Base-by-base conservation (phyloP, 2,888 invertebrate species). In the Pristionchus entomophagus region DNA sequence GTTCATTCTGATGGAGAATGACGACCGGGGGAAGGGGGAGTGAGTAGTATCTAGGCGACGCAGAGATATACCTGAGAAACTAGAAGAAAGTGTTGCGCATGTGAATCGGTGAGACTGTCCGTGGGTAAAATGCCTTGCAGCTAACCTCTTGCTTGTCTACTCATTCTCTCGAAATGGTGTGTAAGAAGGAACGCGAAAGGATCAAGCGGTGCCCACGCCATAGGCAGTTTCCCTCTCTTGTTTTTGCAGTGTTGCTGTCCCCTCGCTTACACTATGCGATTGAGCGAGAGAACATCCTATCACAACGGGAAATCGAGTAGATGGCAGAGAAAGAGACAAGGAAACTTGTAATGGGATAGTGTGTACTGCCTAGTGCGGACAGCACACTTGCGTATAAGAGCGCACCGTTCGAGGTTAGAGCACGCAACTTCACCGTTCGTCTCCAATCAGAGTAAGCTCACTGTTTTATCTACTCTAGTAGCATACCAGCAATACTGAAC, bases 321-420 rank as follows among this genome's bases (percentile, higher is more conserved):
- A 65, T 29, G 19, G 12, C 22, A 65, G 65, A 65, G 65, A 65
- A 65, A 65, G 35, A 35, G 65, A 65, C n/a, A n/a, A 19, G 65
- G 65, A 65, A 65, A 65, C 35, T 65, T 65, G 65, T 65, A 65
- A 65, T 65, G 65, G 65, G 65, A 65, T 65, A 65, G 65, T 65
- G n/a, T n/a, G 65, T 65, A 65, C 65, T 65, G 35, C 65, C 5
- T 65, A 65, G 2, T 35, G 65, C 35, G 65, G n/a, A n/a, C n/a
- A n/a, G 14, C 65, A 17, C n/a, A 45, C 41, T 65, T 35, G 12
- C 2, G 17, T 65, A 65, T 32, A 65, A 65, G 35, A 65, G 65
- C 0, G 35, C 14, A 19, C 65, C 35, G 65, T 65, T 65, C 65
- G 65, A 65, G 65, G 65, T 65, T 35, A 65, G 35, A 65, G 65